phyloP scores from a whole-genome alignment of 2,797 vertebrate species.

The Cyprinella venusta region DNA sequence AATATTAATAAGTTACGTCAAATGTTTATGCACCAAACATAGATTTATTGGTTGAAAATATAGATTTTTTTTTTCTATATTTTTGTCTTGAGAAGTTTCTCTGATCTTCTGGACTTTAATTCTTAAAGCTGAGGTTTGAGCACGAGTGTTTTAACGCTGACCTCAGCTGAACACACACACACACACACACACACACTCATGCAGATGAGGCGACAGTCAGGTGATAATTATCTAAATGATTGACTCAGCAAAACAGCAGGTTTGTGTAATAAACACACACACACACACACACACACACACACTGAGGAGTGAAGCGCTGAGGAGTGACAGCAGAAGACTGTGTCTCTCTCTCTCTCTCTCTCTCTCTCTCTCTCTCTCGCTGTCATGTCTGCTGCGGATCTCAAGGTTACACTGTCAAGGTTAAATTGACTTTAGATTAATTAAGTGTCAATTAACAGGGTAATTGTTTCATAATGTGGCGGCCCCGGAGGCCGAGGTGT shows the following conservation, averaged over 20 bases:
- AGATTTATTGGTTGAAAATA: too few species aligned
- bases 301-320: neutral
- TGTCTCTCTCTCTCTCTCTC: conserved; percentile 48
- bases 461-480: conserved; percentile 80
- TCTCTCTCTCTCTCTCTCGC: conserved; percentile 38
- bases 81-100: too few species aligned
- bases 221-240: conserved; percentile 61
- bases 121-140: neutral
- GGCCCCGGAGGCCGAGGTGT: conserved; percentile 70
- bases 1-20: too few species aligned
- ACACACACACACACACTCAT: too few species aligned
- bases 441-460: conserved; percentile 81
- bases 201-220: conserved; percentile 63
- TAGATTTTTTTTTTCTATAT: too few species aligned
- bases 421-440: conserved; percentile 84
- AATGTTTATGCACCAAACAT: too few species aligned
- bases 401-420: conserved; percentile 78
- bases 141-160: neutral
- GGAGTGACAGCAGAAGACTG: neutral
- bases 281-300: neutral
- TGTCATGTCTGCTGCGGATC: conserved; percentile 53
- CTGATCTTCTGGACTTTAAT: neutral
- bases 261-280: conserved; percentile 32
- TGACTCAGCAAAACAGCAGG: conserved; percentile 63
- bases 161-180: neutral